A percentile compares a stretch with the other conserved stretches of the same genome.
phyloP scores from a whole-genome alignment of 2,888 invertebrate species.

The Tetheella fluctuosa region DNA sequence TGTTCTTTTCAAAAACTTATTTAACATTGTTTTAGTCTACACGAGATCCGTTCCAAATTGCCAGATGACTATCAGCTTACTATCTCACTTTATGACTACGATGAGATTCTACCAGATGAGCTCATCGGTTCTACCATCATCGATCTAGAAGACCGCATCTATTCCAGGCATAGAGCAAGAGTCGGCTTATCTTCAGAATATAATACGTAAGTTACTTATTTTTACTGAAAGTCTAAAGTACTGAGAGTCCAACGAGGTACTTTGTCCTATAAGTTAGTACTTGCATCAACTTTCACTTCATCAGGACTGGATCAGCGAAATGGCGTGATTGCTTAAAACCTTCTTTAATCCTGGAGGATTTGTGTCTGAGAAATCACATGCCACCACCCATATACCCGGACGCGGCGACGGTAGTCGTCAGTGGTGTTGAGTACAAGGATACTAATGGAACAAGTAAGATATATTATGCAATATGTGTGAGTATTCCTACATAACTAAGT shows the following conservation, averaged over 20 bases:
- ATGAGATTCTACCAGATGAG: constrained; percentile 87
- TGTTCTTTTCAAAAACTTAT: constrained; percentile 7
- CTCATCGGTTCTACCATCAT: constrained; percentile 93
- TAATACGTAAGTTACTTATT: constrained; percentile 81
- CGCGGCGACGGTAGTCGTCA: constrained; percentile 53
- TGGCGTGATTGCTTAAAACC: constrained; percentile 92
- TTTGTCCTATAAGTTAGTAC: too few species aligned
- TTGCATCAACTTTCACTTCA: background rate
- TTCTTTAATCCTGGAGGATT: constrained; percentile 86
- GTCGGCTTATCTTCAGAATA: constrained; percentile 91
- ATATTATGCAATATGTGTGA: too few species aligned
- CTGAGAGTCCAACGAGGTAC: too few species aligned
- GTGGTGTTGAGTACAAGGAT: constrained; percentile 65
- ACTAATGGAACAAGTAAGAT: constrained; percentile 41
- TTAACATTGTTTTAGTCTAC: constrained; percentile 82
- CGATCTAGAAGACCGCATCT: constrained; percentile 94
- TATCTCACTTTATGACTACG: constrained; percentile 90
- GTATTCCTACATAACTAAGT: too few species aligned
- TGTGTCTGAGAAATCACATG: constrained; percentile 87
- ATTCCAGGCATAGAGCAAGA: constrained; percentile 89
- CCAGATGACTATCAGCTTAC: constrained; percentile 90
- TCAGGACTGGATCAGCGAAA: constrained; percentile 86
- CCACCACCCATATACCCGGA: constrained; percentile 54
- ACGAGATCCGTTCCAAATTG: constrained; percentile 88
- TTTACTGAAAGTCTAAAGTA: background rate